Conservation (phyloP, 2,797 vertebrate species). For the Loris lydekkerianus region DNA sequence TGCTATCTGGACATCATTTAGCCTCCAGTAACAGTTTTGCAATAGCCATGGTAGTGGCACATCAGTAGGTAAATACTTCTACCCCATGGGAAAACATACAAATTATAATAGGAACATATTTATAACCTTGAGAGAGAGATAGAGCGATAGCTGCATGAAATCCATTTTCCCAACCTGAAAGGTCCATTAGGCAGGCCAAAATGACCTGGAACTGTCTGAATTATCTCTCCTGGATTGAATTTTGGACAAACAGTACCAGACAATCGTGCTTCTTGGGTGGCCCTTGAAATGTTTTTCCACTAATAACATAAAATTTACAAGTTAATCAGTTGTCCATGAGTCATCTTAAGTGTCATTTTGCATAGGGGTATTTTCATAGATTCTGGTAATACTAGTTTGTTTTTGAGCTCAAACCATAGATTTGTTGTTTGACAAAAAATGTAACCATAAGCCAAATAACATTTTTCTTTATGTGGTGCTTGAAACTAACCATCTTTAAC, state of each 20-base stretch:
- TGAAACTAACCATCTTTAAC: not conserved
- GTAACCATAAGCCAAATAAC: not conserved
- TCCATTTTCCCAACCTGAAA: not conserved
- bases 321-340: not conserved
- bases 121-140: not conserved
- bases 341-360: not conserved
- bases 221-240: not conserved
- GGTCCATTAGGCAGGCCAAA: not conserved
- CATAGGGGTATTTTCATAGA: not conserved
- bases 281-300: not conserved
- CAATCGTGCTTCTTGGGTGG: not conserved
- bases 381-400: not conserved
- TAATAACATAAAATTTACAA: not conserved
- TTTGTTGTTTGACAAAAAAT: not conserved
- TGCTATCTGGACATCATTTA: not conserved
- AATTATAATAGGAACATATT: not conserved
- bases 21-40: not conserved
- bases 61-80: not conserved
- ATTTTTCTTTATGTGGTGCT: not conserved
- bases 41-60: not conserved
- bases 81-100: not conserved
- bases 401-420: not conserved
- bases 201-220: not conserved
- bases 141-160: not conserved
- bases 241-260: not conserved